A percentile compares a stretch with the other conserved stretches of the same genome.
Conservation (phyloP, 2,113 vertebrate species). For the Phocoena sinus region DNA sequence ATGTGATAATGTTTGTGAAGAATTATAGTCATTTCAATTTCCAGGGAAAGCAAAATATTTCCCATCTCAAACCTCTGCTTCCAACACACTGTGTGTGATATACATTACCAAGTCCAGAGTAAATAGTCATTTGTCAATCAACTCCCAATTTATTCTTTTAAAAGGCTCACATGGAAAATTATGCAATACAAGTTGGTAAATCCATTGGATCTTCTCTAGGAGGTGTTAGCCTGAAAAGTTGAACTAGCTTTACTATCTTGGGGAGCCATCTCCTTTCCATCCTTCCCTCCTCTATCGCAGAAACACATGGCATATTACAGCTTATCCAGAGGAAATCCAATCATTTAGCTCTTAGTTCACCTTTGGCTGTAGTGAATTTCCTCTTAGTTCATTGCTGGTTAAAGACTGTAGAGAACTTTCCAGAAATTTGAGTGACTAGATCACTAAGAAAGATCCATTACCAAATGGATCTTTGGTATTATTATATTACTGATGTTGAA, state of each 20-base stretch:
- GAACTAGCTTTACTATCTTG: not conserved
- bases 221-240: not conserved
- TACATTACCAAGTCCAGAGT: not conserved
- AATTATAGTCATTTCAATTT: not conserved
- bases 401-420: not conserved
- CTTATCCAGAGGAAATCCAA: not conserved
- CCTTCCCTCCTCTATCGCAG: not conserved
- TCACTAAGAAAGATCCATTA: not conserved
- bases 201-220: not conserved
- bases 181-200: not conserved
- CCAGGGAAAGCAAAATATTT: constrained; percentile 1
- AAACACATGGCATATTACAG: not conserved
- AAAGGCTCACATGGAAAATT: not conserved
- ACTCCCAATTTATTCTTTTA: not conserved
- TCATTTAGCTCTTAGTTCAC: not conserved
- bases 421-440: not conserved
- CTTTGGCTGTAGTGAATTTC: not conserved
- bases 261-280: not conserved
- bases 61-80: not conserved
- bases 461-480: not conserved
- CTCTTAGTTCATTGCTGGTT: not conserved
- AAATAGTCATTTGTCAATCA: not conserved
- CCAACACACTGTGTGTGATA: not conserved
- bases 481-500: not conserved
- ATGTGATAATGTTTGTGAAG: not conserved